Evolutionary conservation across 2,888 invertebrate genomes (phyloP).

Genomic region (Ditylenchus weischeri): DNA sequence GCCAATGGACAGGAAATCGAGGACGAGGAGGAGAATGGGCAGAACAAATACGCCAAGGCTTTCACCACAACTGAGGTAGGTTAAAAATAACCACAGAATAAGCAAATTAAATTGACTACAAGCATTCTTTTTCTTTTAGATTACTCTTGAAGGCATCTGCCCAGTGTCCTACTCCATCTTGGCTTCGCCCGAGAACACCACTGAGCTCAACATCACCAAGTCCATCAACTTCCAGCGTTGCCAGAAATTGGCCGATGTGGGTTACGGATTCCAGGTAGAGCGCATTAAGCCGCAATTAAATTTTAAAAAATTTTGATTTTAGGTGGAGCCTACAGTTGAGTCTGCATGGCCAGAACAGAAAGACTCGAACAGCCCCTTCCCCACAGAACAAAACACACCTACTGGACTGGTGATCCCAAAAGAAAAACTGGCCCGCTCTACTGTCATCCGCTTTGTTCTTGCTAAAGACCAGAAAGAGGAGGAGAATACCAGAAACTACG

Average conservation of each 20-base stretch:
- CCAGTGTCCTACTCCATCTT: constrained; percentile 25
- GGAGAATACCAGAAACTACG: constrained; percentile 36
- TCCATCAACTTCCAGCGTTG: constrained; percentile 42
- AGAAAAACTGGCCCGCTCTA: constrained; percentile 31
- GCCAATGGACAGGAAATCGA: constrained; percentile 23
- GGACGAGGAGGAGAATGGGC: constrained; percentile 7
- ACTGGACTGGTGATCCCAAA: constrained; percentile 3
- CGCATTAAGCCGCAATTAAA: no score
- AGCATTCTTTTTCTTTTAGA: constrained; percentile 13
- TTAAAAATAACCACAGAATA: not conserved
- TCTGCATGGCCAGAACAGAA: no score
- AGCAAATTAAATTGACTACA: not conserved
- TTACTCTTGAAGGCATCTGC: constrained; percentile 34
- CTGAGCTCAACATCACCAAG: constrained; percentile 53
- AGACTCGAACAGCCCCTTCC: no score
- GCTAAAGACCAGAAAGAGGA: constrained; percentile 38
- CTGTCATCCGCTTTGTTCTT: constrained; percentile 42
- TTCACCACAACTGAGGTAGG: constrained; percentile 27
- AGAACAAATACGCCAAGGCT: constrained; percentile 16
- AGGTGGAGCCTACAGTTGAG: constrained; percentile 1
- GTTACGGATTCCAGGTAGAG: constrained; percentile 23
- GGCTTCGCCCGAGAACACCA: not conserved
- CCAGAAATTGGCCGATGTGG: constrained; percentile 31
- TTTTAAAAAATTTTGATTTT: not conserved
- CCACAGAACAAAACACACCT: not conserved